These are phyloP conservation scores for Probosciger aterrimus DNA, from an alignment of 2,113 vertebrate genomes.

Conservation along the genomic window DNA sequence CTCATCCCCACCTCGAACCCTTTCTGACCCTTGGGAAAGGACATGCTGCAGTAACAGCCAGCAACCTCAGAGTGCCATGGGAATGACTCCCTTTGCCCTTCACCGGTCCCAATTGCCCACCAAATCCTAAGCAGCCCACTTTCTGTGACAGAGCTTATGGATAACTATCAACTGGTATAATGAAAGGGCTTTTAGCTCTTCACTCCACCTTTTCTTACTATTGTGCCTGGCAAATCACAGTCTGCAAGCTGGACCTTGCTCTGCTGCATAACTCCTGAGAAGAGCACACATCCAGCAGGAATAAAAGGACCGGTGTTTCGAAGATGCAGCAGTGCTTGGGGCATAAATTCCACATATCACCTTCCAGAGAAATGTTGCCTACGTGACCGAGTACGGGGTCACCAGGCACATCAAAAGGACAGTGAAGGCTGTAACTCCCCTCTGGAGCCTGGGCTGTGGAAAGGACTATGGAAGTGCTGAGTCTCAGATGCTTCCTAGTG, in stretches of 20 bases:
- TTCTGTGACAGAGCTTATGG: not conserved
- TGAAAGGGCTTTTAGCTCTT: not conserved
- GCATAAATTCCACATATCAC: not conserved
- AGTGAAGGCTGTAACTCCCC: not conserved
- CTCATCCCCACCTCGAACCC: not conserved
- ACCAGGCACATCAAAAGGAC: not conserved
- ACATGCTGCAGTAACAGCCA: not conserved
- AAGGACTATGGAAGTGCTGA: not conserved
- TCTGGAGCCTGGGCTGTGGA: not conserved
- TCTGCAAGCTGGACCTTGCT: not conserved
- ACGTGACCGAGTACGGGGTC: not conserved
- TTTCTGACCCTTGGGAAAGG: not conserved
- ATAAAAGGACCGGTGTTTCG: not conserved
- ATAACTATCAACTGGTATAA: not conserved
- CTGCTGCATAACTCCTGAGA: not conserved
- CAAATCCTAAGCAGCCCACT: not conserved
- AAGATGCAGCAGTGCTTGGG: not conserved
- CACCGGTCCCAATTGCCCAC: not conserved
- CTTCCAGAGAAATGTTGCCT: not conserved
- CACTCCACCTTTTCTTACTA: not conserved
- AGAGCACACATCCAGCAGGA: not conserved
- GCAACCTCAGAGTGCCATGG: not conserved
- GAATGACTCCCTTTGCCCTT: not conserved
- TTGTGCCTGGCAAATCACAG: rapidly evolving
- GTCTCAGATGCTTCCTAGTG: not conserved